Evolutionary conservation across 2,888 invertebrate genomes (phyloP).

Genomic region (Noctua janthina): DNA sequence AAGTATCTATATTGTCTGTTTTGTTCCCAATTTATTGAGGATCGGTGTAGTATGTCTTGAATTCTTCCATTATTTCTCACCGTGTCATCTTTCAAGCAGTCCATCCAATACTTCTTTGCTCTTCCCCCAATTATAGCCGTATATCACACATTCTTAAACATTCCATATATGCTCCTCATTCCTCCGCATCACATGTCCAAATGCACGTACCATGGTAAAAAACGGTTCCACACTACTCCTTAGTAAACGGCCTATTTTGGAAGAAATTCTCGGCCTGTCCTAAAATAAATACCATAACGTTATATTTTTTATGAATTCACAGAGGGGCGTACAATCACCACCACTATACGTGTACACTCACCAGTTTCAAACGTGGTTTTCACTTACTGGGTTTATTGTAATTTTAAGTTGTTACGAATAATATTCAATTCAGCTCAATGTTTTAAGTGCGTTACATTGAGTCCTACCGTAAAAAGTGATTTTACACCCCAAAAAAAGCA

Average conservation of each 20-base stretch:
- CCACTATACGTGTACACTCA: background rate
- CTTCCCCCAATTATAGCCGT: no score
- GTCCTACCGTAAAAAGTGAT: no score
- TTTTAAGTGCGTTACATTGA: no score
- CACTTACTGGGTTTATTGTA: background rate
- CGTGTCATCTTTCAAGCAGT: background rate
- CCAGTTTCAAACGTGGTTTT: background rate
- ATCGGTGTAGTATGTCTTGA: background rate
- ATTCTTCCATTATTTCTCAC: background rate
- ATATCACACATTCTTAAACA: background rate
- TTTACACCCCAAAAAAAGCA: no score
- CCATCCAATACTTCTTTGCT: background rate
- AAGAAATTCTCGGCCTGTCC: constrained; percentile 6
- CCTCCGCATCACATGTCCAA: background rate
- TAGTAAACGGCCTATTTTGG: background rate
- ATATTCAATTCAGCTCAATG: background rate
- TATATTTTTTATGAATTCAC: background rate
- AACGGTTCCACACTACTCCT: background rate
- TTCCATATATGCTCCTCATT: constrained; percentile 6
- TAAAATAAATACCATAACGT: constrained; percentile 5
- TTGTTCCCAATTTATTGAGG: background rate
- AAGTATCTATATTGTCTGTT: background rate
- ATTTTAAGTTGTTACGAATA: background rate
- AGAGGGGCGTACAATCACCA: background rate
- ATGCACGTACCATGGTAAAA: background rate